Base-by-base conservation (phyloP, 2,797 vertebrate species). In the Protonibea diacanthus region DNA sequence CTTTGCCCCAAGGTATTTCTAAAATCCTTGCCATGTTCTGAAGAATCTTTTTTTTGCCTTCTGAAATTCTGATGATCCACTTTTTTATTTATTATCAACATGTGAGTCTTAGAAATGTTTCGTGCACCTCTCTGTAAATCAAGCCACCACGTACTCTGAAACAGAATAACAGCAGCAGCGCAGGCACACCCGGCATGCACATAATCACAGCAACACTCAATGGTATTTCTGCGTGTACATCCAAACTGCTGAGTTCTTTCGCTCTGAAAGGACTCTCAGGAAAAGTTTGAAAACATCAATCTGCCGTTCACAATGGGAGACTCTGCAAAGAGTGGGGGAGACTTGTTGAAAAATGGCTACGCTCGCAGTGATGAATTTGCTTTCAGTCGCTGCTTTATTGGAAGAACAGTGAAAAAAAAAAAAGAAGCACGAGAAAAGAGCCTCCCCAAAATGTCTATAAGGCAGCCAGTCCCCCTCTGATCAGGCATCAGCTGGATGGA, bases 391-490 rank as follows among this genome's bases (percentile, higher is more conserved):
- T 18, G 71, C 67, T 71, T 88, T 83, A 82, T 71, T 83, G 81
- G 67, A 84, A 71, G 55, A 51, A 29, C 60, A 69, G 68, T 74
- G 53, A 7, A 33, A 1, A 33, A 33, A 49, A 47, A 80, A 86
- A 82, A 72, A 74, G 49, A 80, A 82, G 40, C 55, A 5, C 47
- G 49, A 72, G 25, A 71, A 79, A 77, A 63, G 66, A 61, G 61
- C 47, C 60, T 60, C 72, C 27, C 71, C 62, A 59, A 85, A 66
- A 65, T 62, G 73, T 76, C 73, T 86, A 75, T 77, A 66, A 75
- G 78, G 72, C 79, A 83, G 84, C 81, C 79, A 80, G 68, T 66
- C 65, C 70, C 76, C 78, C 15, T 57, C 78, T 73, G 66, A 85
- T 75, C 63, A 73, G 75, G 62, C 65, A 71, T 76, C 78, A 79